Evolutionary conservation across 2,888 invertebrate species (phyloP).

Genomic region (Drosophila tanythrix): DNA sequence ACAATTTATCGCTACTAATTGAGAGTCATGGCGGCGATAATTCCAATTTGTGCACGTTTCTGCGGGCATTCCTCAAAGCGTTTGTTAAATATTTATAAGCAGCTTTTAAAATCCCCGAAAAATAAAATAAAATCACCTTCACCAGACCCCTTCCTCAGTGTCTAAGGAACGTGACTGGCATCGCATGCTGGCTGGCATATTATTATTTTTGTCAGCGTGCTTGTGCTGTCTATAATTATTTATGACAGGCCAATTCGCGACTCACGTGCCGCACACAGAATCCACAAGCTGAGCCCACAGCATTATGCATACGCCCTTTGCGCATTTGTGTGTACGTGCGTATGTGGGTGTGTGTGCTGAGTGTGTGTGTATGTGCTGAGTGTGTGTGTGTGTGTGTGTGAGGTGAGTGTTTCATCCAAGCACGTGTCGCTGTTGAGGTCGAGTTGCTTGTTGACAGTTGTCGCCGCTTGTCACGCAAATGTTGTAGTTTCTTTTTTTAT

Average conservation of each 20-base stretch:
- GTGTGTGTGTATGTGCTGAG: neutral
- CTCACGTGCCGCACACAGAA: conserved; percentile 58
- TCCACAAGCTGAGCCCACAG: conserved; percentile 26
- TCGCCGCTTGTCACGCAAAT: conserved; percentile 59
- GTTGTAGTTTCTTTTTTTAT: conserved; percentile 20
- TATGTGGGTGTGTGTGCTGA: neutral
- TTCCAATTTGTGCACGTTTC: conserved; percentile 75
- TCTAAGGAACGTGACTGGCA: conserved; percentile 63
- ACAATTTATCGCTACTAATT: conserved; percentile 78
- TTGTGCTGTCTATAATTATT: conserved; percentile 69
- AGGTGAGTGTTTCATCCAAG: conserved; percentile 3
- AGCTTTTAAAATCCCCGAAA: conserved; percentile 28
- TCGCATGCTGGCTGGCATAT: conserved; percentile 39
- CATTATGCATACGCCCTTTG: conserved; percentile 65
- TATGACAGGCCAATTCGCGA: conserved; percentile 52
- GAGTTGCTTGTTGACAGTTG: conserved; percentile 50
- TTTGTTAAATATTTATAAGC: conserved; percentile 67
- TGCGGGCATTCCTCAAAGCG: conserved; percentile 51
- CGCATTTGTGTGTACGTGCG: neutral
- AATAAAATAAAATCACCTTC: neutral
- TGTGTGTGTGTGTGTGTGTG: neutral
- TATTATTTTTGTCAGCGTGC: conserved; percentile 55
- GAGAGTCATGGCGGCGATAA: conserved; percentile 76
- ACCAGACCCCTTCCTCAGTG: neutral
- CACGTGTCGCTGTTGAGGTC: conserved; percentile 32